Percentiles rank a stretch among this genome's conserved stretches.
Conservation (phyloP, 1,140 invertebrate species). For the Drosophila ananassae region DNA sequence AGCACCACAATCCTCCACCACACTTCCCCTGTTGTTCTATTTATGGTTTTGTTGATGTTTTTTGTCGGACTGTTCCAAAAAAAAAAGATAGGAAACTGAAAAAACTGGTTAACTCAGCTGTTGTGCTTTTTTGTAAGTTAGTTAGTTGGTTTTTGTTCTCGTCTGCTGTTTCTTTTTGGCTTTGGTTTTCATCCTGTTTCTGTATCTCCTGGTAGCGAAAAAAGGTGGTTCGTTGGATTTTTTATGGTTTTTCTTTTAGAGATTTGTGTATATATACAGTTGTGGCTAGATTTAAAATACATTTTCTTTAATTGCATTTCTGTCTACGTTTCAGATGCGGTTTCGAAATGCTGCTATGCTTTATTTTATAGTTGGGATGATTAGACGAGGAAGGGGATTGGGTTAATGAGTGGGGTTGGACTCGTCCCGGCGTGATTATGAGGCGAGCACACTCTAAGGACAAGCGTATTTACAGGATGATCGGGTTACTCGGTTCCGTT, state of each 20-base stretch:
- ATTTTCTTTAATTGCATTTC: slow-evolving; percentile 63
- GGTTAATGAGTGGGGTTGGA: slow-evolving; percentile 10
- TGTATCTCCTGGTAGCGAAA: slow-evolving; percentile 69
- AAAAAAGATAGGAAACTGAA: background rate
- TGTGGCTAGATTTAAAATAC: slow-evolving; percentile 58
- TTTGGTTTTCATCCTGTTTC: slow-evolving; percentile 38
- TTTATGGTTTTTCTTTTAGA: slow-evolving; percentile 56
- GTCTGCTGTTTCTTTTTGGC: slow-evolving; percentile 39
- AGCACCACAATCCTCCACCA: slow-evolving; percentile 23
- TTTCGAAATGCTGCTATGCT: slow-evolving; percentile 63
- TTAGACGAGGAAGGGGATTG: slow-evolving; percentile 4
- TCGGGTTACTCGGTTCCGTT: slow-evolving; percentile 42
- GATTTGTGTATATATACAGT: slow-evolving; percentile 63
- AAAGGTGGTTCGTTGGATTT: slow-evolving; percentile 79
- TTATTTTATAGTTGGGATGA: slow-evolving; percentile 54
- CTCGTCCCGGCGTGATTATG: slow-evolving; percentile 51
- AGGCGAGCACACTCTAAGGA: slow-evolving; percentile 62
- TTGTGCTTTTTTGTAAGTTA: slow-evolving; percentile 28
- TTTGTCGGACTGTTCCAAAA: slow-evolving; percentile 15
- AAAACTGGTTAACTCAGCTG: slow-evolving; percentile 34
- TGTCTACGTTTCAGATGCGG: slow-evolving; percentile 53
- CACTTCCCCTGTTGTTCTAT: slow-evolving; percentile 22
- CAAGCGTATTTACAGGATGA: slow-evolving; percentile 79
- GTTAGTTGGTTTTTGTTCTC: slow-evolving; percentile 41
- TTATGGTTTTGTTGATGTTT: slow-evolving; percentile 40